Evolutionary conservation across 2,888 invertebrate genomes (phyloP), one percentile per base, ranked within the genome.

Genomic region (Dolichopus griseipennis): DNA sequence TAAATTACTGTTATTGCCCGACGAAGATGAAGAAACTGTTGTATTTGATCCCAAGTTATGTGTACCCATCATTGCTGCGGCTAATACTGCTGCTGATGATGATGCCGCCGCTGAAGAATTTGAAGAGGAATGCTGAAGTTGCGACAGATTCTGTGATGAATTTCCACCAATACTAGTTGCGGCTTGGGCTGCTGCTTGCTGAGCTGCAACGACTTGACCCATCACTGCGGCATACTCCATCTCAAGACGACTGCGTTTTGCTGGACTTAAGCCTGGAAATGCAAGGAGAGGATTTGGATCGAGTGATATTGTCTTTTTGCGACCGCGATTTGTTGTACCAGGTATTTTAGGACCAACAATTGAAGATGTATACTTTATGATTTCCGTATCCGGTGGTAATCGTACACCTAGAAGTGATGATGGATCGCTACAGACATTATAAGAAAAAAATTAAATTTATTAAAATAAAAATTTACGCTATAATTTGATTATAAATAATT

Each of bases 341-440:
- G 91, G 90, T 72, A 91, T 86, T 86, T 93, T 93, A 69, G 92
- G 92, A 70, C 93, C 93, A 73, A 91, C 90, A 76, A 93, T 87
- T 70, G 92, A 92, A 73, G 92, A 92, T 73, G 93, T 93, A 80
- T 93, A 93, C 82, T 93, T 93, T 78, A 93, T 93, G 72, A 93
- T 93, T 83, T 93, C 93, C 65, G 93, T 93, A 78, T 93, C 93
- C 61, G 93, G 93, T 72, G 93, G 93, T 75, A 93, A 83, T 71
- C 93, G 86, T 66, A 93, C 92, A 70, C 92, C 92, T 77, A 92
- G 83, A 78, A 93, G 88, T 76, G 92, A 90, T 73, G 90, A 87
- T 70, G 91, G 90, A 83, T 92, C 92, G 83, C 90, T 92, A 83
- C 69, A 72, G 70, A 68, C 68, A 68, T 70, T 62, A 37, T 12